Percentiles rank a stretch among this genome's conserved stretches.
These are phyloP conservation scores for Andrena chrysosceles DNA, from an alignment of 2,888 invertebrate species.

Conservation along the genomic window DNA sequence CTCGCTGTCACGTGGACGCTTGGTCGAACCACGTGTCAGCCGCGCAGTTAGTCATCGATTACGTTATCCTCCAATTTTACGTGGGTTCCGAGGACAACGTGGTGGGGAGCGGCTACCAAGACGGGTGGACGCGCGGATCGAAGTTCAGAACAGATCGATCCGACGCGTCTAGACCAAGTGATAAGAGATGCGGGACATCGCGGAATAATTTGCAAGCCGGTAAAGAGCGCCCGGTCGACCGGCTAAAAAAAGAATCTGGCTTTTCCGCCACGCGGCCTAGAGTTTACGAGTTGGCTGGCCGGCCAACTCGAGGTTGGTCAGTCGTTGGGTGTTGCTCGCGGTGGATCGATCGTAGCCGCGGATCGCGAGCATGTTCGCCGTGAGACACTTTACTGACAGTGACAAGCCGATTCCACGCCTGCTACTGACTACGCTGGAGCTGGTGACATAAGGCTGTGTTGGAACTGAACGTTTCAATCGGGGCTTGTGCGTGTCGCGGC, in stretches of 20 bases:
- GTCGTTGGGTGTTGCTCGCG: slow-evolving; percentile 1
- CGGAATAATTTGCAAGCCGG: slow-evolving; percentile 12
- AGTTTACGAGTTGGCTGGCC: slow-evolving; percentile 30
- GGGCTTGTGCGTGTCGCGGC: background rate
- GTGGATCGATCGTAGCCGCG: slow-evolving; percentile 14
- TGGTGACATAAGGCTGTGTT: background rate
- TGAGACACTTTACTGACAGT: background rate
- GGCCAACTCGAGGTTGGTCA: slow-evolving; percentile 32
- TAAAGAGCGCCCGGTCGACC: slow-evolving; percentile 23
- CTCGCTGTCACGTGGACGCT: slow-evolving; percentile 37
- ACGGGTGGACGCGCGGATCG: background rate
- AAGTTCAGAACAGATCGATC: slow-evolving; percentile 4
- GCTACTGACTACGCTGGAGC: slow-evolving; percentile 1
- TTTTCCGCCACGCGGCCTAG: slow-evolving; percentile 25
- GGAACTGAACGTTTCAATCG: background rate
- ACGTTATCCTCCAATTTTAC: slow-evolving; percentile 34
- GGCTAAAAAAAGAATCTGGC: slow-evolving; percentile 56
- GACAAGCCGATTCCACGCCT: slow-evolving; percentile 2
- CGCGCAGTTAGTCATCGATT: slow-evolving; percentile 41
- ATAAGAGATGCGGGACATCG: background rate
- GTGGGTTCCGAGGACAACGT: background rate
- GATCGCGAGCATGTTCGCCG: slow-evolving; percentile 13
- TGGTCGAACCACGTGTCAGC: slow-evolving; percentile 26
- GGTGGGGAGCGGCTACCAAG: background rate
- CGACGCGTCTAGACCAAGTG: background rate